Percentiles rank a stretch among this genome's conserved stretches.
Conservation (phyloP, 1,140 invertebrate species). For the Drosophila sechellia region DNA sequence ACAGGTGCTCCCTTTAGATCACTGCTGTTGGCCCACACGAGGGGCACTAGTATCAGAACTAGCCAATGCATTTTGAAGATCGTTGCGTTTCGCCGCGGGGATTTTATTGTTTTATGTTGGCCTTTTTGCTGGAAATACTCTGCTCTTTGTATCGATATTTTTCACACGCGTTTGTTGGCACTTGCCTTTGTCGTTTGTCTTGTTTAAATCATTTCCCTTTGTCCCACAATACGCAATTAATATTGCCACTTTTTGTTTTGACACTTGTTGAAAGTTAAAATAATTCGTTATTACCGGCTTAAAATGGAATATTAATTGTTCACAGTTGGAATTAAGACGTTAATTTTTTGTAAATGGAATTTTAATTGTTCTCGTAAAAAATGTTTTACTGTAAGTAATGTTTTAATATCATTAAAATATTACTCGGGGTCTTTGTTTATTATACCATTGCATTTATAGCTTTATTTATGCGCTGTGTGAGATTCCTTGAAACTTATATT, state of each 20-base stretch:
- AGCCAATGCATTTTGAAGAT: conserved; percentile 26
- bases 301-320: conserved; percentile 20
- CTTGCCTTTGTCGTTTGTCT: conserved; percentile 37
- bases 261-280: conserved; percentile 44
- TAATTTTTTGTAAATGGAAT: neutral
- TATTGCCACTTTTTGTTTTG: conserved; percentile 27
- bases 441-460: neutral
- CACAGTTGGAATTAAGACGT: neutral
- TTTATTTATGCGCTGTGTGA: neutral
- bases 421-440: neutral
- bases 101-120: conserved; percentile 12
- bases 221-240: conserved; percentile 17
- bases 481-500: too few species aligned
- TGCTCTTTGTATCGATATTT: conserved; percentile 12
- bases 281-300: neutral
- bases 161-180: conserved; percentile 23
- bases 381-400: too few species aligned
- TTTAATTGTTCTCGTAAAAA: neutral
- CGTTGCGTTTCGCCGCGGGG: conserved; percentile 6
- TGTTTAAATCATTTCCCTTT: conserved; percentile 35
- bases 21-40: conserved; percentile 15
- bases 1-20: conserved; percentile 23
- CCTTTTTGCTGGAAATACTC: conserved; percentile 5
- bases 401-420: neutral
- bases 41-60: conserved; percentile 26